Percentiles rank a stretch among this genome's conserved stretches.
Conservation (phyloP, 1,140 invertebrate genomes). For the Dendrolimus kikuchii region DNA sequence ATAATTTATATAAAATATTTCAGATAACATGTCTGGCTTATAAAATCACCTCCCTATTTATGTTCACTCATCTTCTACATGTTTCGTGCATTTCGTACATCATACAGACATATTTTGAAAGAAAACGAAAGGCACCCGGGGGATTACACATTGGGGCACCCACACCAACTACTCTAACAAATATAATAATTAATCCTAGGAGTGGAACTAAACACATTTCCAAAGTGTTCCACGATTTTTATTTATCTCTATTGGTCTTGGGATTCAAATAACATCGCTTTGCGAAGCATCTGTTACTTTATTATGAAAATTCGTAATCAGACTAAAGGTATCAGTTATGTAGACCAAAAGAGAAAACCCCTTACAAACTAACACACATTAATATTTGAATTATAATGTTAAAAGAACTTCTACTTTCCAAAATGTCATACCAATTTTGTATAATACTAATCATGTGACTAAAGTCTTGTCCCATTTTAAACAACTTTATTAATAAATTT, state of each 20-base stretch:
- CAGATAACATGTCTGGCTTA: constrained; percentile 41
- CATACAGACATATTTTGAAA: constrained; percentile 68
- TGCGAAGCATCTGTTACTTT: neutral
- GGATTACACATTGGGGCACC: constrained; percentile 65
- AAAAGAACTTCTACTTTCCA: too few relatives aligned
- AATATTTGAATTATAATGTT: too few relatives aligned
- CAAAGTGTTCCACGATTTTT: constrained; percentile 35
- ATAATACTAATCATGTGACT: too few relatives aligned
- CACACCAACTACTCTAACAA: constrained; percentile 71
- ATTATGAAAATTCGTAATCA: too few relatives aligned
- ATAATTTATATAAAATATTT: constrained; percentile 67
- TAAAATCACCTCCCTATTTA: constrained; percentile 42
- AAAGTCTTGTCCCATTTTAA: too few relatives aligned
- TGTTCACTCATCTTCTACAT: constrained; percentile 71
- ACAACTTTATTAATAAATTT: too few relatives aligned
- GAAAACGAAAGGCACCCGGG: constrained; percentile 66
- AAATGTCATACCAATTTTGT: too few relatives aligned
- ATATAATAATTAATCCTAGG: constrained; percentile 59
- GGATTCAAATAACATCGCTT: neutral
- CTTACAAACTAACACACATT: too few relatives aligned
- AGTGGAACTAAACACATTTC: constrained; percentile 35
- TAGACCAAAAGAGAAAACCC: too few relatives aligned
- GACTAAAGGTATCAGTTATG: too few relatives aligned
- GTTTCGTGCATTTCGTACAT: constrained; percentile 75
- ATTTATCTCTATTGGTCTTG: constrained; percentile 20